Conservation (phyloP, 1,140 invertebrate genomes). For the Galleria mellonella region DNA sequence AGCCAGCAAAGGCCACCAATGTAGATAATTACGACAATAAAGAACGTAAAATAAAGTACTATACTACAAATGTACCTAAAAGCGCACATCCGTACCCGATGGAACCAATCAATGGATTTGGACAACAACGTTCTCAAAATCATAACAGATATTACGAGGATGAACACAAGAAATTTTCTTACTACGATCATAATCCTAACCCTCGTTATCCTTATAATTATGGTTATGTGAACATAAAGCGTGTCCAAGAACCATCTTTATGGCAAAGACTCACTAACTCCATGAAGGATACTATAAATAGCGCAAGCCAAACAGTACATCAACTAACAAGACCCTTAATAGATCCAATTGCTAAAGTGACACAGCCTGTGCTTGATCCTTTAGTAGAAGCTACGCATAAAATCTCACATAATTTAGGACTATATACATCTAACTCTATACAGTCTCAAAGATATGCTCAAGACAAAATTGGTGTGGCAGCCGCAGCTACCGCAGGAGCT, state of each 20-base stretch:
- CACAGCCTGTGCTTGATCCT: constrained; percentile 82
- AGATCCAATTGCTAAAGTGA: constrained; percentile 80
- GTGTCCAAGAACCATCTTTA: constrained; percentile 76
- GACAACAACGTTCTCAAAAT: constrained; percentile 68
- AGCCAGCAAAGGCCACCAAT: constrained; percentile 78
- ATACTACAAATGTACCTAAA: constrained; percentile 52
- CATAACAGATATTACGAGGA: constrained; percentile 72
- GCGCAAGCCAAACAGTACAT: constrained; percentile 80
- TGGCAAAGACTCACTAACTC: constrained; percentile 83
- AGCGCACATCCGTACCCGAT: constrained; percentile 67
- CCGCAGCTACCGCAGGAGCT: constrained; percentile 67
- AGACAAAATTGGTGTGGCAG: constrained; percentile 82
- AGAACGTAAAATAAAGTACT: constrained; percentile 63
- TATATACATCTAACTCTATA: constrained; percentile 67
- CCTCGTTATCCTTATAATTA: constrained; percentile 72
- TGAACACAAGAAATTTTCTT: constrained; percentile 70
- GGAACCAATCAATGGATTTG: constrained; percentile 68
- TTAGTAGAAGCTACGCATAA: constrained; percentile 85
- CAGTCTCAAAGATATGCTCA: constrained; percentile 73
- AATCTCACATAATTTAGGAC: constrained; percentile 83
- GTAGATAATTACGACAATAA: constrained; percentile 50
- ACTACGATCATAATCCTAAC: constrained; percentile 52
- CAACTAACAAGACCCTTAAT: constrained; percentile 80
- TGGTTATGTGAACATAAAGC: constrained; percentile 71
- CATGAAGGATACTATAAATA: constrained; percentile 82